Evolutionary conservation across 1,140 invertebrate genomes (phyloP).

Genomic region (Anoplophora glabripennis): DNA sequence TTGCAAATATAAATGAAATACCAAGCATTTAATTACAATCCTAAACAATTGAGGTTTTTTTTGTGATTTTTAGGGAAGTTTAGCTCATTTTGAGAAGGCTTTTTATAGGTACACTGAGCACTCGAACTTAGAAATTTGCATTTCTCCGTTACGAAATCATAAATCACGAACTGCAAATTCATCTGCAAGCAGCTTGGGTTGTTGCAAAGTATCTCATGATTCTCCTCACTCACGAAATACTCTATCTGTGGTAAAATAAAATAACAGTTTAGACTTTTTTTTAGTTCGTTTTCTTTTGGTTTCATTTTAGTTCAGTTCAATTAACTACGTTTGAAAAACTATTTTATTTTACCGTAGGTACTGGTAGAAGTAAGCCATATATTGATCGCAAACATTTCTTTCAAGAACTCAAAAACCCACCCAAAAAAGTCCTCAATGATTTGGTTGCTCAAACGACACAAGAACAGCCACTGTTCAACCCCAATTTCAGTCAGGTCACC

Average conservation of each 20-base stretch:
- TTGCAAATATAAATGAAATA: too few species aligned
- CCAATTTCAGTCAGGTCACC: slow-evolving; percentile 34
- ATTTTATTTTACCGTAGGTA: slow-evolving; percentile 61
- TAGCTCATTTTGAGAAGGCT: too few species aligned
- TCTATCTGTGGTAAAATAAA: slow-evolving; percentile 42
- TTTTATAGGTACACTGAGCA: too few species aligned
- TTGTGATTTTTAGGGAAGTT: too few species aligned
- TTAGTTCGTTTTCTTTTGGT: slow-evolving; percentile 9
- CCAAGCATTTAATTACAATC: too few species aligned
- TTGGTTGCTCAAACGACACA: slow-evolving; percentile 51
- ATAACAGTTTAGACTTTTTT: slow-evolving; percentile 22
- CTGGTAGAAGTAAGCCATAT: slow-evolving; percentile 84
- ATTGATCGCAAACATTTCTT: slow-evolving; percentile 95
- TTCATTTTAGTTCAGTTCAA: slow-evolving; percentile 9
- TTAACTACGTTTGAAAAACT: slow-evolving; percentile 18
- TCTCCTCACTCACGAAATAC: not conserved
- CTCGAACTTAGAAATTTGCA: too few species aligned
- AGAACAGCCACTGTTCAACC: slow-evolving; percentile 24
- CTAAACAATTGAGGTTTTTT: too few species aligned
- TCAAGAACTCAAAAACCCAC: slow-evolving; percentile 88
- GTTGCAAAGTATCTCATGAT: too few species aligned
- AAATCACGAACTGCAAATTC: too few species aligned
- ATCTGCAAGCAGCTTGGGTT: too few species aligned
- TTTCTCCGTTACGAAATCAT: not conserved
- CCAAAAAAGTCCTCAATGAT: slow-evolving; percentile 86